A percentile compares a stretch with the other conserved stretches of the same genome.
phyloP scores from a whole-genome alignment of 2,888 invertebrate genomes.

The Mythimna albipuncta region DNA sequence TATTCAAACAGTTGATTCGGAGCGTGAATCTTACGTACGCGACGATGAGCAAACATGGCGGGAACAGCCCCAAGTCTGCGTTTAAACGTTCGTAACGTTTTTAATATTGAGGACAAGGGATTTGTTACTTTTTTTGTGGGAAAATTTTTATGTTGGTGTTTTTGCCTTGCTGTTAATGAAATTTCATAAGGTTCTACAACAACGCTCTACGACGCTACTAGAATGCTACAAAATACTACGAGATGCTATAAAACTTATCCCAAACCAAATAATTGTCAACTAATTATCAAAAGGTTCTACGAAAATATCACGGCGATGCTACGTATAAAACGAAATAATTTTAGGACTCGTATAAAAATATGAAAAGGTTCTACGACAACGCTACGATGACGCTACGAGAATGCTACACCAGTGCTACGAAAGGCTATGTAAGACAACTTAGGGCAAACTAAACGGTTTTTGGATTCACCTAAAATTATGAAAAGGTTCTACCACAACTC shows the following conservation, averaged over 20 bases:
- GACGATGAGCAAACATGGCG: slow-evolving; percentile 84
- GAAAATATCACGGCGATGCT: neutral
- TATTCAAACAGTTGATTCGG: slow-evolving; percentile 89
- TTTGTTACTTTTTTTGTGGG: slow-evolving; percentile 9
- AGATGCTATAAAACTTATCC: neutral
- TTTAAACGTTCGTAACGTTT: slow-evolving; percentile 56
- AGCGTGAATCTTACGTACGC: slow-evolving; percentile 86
- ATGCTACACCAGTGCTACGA: neutral
- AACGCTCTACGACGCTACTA: neutral
- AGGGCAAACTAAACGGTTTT: neutral
- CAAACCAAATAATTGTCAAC: neutral
- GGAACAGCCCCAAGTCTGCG: slow-evolving; percentile 57
- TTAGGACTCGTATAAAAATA: no score
- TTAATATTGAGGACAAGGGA: slow-evolving; percentile 41
- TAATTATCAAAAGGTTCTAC: neutral
- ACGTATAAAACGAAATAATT: no score
- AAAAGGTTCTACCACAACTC: neutral
- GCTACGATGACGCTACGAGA: neutral
- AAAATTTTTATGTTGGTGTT: neutral
- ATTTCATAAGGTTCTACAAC: neutral
- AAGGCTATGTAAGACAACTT: no score
- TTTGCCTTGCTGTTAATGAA: slow-evolving; percentile 1
- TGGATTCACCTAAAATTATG: neutral
- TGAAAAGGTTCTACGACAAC: no score
- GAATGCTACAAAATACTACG: neutral